phyloP scores from a whole-genome alignment of 2,888 invertebrate genomes.

The Drosophila macrospina region DNA sequence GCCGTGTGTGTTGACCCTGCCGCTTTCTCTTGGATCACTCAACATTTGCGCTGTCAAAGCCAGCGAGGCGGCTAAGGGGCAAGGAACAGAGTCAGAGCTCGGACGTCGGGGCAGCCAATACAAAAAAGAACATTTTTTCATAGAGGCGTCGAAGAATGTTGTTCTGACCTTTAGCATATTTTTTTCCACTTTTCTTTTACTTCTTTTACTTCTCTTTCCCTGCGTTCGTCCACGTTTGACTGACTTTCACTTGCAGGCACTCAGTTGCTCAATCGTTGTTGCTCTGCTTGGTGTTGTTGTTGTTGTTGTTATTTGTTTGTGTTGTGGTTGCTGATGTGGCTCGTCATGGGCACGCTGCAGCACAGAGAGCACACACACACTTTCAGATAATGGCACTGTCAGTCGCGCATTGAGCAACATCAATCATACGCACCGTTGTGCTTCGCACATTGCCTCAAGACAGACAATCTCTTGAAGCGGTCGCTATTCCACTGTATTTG shows the following conservation, averaged over 20 bases:
- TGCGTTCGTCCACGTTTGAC: slow-evolving; percentile 11
- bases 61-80: slow-evolving; percentile 2
- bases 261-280: slow-evolving; percentile 21
- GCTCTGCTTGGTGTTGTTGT: slow-evolving; percentile 10
- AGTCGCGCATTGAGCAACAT: slow-evolving; percentile 64
- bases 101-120: slow-evolving; percentile 19
- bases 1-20: slow-evolving; percentile 17
- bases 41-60: slow-evolving; percentile 32
- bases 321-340: slow-evolving; percentile 41
- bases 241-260: slow-evolving; percentile 27
- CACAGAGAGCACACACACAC: slow-evolving; percentile 18
- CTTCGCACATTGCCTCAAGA: slow-evolving; percentile 37
- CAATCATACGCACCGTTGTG: slow-evolving; percentile 72
- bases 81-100: not conserved
- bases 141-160: not conserved
- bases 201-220: not conserved
- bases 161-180: slow-evolving; percentile 17
- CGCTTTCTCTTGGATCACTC: slow-evolving; percentile 11
- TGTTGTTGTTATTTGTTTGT: slow-evolving; percentile 10
- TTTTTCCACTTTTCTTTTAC: slow-evolving; percentile 9
- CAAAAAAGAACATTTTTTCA: slow-evolving; percentile 23
- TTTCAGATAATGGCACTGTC: slow-evolving; percentile 68
- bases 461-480: slow-evolving; percentile 48
- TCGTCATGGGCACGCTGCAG: slow-evolving; percentile 41
- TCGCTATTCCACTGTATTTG: slow-evolving; percentile 22